phyloP scores from a whole-genome alignment of 2,113 vertebrate genomes.

The Oriolus oriolus region DNA sequence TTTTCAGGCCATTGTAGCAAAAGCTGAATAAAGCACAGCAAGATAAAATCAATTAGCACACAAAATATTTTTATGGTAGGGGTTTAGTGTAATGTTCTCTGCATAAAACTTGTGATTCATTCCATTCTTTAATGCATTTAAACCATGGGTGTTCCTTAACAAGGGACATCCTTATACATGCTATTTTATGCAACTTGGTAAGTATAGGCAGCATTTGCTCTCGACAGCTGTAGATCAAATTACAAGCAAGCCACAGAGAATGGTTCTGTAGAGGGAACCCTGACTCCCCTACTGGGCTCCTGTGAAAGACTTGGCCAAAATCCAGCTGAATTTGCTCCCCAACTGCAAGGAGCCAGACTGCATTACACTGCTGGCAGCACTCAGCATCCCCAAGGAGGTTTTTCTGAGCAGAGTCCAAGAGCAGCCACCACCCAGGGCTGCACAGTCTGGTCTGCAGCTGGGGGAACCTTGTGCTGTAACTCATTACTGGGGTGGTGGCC shows the following conservation, averaged over 20 bases:
- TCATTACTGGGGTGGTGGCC: neutral
- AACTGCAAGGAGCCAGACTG: slow-evolving; percentile 2
- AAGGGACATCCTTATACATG: neutral
- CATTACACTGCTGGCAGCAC: slow-evolving; percentile 15
- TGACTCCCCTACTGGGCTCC: neutral
- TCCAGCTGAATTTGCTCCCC: slow-evolving; percentile 34
- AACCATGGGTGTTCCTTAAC: slow-evolving; percentile 9
- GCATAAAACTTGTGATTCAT: neutral
- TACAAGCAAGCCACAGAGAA: slow-evolving; percentile 21
- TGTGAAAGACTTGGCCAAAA: slow-evolving; percentile 16
- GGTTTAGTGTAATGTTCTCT: neutral
- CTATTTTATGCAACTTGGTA: neutral
- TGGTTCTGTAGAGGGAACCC: slow-evolving; percentile 15
- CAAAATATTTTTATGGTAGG: neutral
- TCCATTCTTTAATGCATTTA: neutral
- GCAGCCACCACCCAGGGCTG: neutral
- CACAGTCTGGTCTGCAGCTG: neutral
- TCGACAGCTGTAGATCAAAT: neutral
- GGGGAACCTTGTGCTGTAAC: neutral
- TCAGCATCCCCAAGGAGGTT: neutral
- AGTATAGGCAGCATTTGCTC: neutral
- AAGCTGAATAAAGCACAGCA: neutral
- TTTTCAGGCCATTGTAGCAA: neutral
- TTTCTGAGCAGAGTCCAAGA: neutral
- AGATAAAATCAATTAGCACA: neutral